Evolutionary conservation across 2,797 vertebrate species (phyloP).

Genomic region (Astyanax mexicanus): DNA sequence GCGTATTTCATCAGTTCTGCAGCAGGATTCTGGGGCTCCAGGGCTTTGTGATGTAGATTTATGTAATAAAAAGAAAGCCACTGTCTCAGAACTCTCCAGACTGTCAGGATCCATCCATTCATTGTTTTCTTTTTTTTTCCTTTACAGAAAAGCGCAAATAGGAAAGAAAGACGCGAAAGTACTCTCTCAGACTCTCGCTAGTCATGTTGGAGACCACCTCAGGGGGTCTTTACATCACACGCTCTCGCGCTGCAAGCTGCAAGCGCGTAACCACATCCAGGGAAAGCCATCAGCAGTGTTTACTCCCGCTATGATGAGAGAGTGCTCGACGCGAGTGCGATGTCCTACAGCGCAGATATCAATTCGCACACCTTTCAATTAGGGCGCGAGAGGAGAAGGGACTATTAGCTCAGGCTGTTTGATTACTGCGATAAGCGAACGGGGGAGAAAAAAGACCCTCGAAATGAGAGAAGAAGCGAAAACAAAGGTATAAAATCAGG

Average conservation of each 20-base stretch:
- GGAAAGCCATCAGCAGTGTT: conserved; percentile 42
- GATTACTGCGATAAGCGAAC: conserved; percentile 49
- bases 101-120: conserved; percentile 10
- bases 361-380: conserved; percentile 48
- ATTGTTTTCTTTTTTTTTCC: conserved; percentile 44
- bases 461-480: not conserved
- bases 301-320: conserved; percentile 6
- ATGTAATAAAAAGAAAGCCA: conserved; percentile 23
- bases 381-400: conserved; percentile 22
- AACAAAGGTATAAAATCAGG: conserved; percentile 25
- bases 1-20: not conserved
- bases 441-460: conserved; percentile 25
- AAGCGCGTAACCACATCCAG: conserved; percentile 27
- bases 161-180: conserved; percentile 48
- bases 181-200: conserved; percentile 44
- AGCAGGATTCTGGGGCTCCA: conserved; percentile 35
- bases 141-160: conserved; percentile 20
- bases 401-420: conserved; percentile 44
- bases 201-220: conserved; percentile 19
- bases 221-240: conserved; percentile 39
- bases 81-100: conserved; percentile 19
- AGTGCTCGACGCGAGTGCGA: conserved; percentile 16
- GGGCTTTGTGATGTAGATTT: conserved; percentile 18
- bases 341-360: conserved; percentile 18
- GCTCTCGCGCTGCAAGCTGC: not conserved